Evolutionary conservation across 2,113 vertebrate species (phyloP).

Genomic region (Marcusenius ussheri): DNA sequence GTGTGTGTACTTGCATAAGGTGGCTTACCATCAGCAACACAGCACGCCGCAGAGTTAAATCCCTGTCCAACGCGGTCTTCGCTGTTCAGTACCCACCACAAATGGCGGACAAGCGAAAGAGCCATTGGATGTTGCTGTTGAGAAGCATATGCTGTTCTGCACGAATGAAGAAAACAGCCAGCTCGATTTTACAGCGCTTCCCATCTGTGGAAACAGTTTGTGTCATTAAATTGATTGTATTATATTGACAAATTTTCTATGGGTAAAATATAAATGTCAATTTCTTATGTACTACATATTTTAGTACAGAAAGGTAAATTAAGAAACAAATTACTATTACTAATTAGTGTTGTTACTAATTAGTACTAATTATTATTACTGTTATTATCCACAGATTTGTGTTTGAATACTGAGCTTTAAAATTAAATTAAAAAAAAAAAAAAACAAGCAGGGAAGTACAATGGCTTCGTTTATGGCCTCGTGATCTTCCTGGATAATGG

Average conservation of each 20-base stretch:
- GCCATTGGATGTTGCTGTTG: background rate
- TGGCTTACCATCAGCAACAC: slow-evolving; percentile 1
- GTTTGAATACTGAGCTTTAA: background rate
- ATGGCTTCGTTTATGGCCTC: background rate
- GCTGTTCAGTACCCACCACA: background rate
- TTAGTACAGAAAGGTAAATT: background rate
- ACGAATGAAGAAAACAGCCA: background rate
- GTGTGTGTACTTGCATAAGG: background rate
- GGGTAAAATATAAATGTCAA: background rate
- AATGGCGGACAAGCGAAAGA: background rate
- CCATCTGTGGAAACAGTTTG: background rate
- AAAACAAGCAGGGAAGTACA: background rate
- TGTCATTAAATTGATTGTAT: background rate
- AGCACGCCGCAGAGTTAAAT: background rate
- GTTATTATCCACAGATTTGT: background rate
- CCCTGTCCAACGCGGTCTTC: background rate
- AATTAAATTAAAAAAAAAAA: background rate
- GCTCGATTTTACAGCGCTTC: background rate
- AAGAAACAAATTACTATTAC: background rate
- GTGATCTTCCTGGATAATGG: background rate
- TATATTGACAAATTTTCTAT: background rate
- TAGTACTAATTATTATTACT: background rate
- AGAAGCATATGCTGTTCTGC: background rate
- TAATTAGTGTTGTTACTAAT: background rate
- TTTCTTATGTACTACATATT: background rate